Base-by-base conservation (phyloP, 2,113 vertebrate species). In the Elephantulus edwardii region DNA sequence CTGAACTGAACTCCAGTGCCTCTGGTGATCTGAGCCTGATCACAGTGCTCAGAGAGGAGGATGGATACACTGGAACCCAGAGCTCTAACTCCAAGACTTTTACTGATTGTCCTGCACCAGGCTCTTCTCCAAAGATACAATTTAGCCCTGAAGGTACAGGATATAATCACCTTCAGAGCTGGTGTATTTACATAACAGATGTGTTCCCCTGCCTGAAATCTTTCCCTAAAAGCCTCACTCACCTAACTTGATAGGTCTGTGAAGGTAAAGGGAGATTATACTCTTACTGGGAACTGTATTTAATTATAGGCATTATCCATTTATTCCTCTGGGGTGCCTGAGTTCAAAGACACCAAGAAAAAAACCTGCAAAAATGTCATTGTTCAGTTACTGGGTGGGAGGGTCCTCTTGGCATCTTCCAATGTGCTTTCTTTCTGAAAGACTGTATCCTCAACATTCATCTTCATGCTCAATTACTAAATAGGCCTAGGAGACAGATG, bases 391-490 rank as follows among this genome's bases (percentile, higher is more conserved):
- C 54, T 46, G 26, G 33, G 28, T 75, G 50, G 84, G 75, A 16
- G 22, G 56, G 5, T 64, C 33, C 46, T 58, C 5, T 6, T 33
- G 40, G 8, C 46, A 81, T 71, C 60, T 74, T 30, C 58, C 71
- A 76, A 80, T 48, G 30, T 76, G 19, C 17, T 13, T 13, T 74
- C 66, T 86, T 88, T 68, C 52, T 76, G 50, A 88, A 89, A 95
- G 33, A 85, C 0, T 52, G 6, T 24, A 83, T 72, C 54, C 46
- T 86, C 83, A 66, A 71, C 40, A 9, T 13, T 22, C 24, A 8
- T 17, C 28, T 80, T 40, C 33, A 54, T 16, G 6, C 24, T 38
- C n/a, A n/a, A n/a, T n/a, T 24, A 30, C 24, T 10, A n/a, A 17
- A 54, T 0, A 70, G 50, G 46, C n/a, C 20, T 40, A 9, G n/a